Evolutionary conservation across 1,140 invertebrate species (phyloP), one percentile per base, ranked within the genome.

Genomic region (Drosophila lacteicornis): DNA sequence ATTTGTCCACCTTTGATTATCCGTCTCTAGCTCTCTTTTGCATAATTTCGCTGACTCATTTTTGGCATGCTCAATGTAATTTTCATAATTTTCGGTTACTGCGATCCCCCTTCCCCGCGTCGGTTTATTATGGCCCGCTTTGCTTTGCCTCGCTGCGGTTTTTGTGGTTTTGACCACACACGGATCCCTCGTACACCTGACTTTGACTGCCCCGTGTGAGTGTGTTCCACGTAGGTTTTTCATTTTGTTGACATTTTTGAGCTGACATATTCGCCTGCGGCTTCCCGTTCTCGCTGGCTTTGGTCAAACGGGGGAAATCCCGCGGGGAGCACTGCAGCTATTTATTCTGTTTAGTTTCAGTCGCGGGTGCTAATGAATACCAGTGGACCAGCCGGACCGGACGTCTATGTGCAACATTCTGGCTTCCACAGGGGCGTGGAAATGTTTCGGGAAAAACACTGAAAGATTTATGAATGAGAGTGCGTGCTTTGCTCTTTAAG

Each of bases 21-120:
- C 45, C 57, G 36, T 50, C 46, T 63, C 53, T 66, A 75, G 55
- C 67, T 77, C 30, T 83, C 19, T 82, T 87, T 73, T 59, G 51
- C 73, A 74, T 83, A 67, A 77, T 83, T 83, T 55, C 40, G 80
- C 83, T 87, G 73, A 81, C 77, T 88, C 67, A 90, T 73, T 56
- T 56, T 56, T 73, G 56, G 33, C 58, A 67, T 50, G 70, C 51
- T 56, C 47, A 69, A 67, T 60, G 67, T 75, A 80, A 80, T 81
- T 68, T 75, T 74, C 49, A 67, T 49, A 19, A 51, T 75, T 63
- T 50, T 43, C 17, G 19, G 33, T 56, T 40, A 38, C 50, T 36
- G 49, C 27, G 19, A 68, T 68, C 38, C n/a, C 53, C 46, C 9
- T 22, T 33, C 7, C 30, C 36, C 51, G 27, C 15, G 4, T 46